A percentile compares a stretch with the other conserved stretches of the same genome.
These are phyloP conservation scores for Sminthurides aquaticus DNA, from an alignment of 2,888 invertebrate genomes.

Conservation along the genomic window DNA sequence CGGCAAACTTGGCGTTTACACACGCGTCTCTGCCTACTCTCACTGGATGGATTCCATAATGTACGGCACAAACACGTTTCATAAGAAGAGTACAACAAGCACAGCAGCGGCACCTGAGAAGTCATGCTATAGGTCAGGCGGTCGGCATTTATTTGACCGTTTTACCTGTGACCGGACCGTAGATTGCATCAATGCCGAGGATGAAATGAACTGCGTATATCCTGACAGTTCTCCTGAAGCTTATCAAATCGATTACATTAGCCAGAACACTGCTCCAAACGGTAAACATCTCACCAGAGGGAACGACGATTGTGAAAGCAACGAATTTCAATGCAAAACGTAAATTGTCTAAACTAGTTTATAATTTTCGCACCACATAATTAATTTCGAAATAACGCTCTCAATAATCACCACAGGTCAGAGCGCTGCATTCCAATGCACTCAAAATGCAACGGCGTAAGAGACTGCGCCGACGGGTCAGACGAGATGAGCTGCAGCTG, in stretches of 20 bases:
- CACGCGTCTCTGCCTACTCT: constrained; percentile 53
- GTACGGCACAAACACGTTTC: constrained; percentile 4
- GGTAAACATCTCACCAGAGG: constrained; percentile 6
- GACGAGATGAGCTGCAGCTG: constrained; percentile 18
- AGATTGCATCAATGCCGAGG: constrained; percentile 72
- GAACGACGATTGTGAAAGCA: background rate
- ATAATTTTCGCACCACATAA: background rate
- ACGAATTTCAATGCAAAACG: constrained; percentile 23
- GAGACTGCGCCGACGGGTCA: constrained; percentile 18
- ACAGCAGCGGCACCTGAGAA: constrained; percentile 1
- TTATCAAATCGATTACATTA: constrained; percentile 10
- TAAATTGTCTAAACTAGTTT: constrained; percentile 1
- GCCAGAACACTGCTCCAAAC: constrained; percentile 14
- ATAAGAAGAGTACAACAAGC: background rate
- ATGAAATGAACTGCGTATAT: constrained; percentile 61
- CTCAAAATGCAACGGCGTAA: constrained; percentile 8
- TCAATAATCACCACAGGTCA: constrained; percentile 8
- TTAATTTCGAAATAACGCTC: background rate
- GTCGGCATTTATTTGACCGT: constrained; percentile 60
- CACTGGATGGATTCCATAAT: constrained; percentile 36
- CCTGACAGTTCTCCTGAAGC: background rate
- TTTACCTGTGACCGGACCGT: constrained; percentile 64
- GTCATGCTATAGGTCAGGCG: constrained; percentile 44
- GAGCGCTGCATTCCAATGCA: constrained; percentile 14
- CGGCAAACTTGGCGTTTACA: constrained; percentile 74